Percentiles rank a stretch among this genome's conserved stretches.
These are phyloP conservation scores for Sminthurinus signatus DNA, from an alignment of 1,140 invertebrate species.

Conservation along the genomic window DNA sequence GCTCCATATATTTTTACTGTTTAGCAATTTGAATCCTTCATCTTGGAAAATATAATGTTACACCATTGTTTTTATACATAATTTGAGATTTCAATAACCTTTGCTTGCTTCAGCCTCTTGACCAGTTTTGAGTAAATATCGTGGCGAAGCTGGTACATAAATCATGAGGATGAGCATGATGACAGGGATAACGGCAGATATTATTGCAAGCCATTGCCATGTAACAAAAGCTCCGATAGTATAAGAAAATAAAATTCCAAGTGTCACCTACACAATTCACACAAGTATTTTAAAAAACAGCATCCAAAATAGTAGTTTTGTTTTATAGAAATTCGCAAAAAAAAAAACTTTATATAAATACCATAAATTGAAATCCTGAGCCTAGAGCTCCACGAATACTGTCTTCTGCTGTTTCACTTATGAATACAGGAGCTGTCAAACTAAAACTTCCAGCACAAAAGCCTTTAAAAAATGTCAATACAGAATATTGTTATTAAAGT, in stretches of 20 bases:
- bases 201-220: constrained; percentile 59
- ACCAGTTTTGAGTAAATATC: constrained; percentile 58
- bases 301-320: too few relatives aligned
- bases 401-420: constrained; percentile 55
- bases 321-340: too few relatives aligned
- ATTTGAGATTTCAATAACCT: too few relatives aligned
- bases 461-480: not conserved
- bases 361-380: constrained; percentile 67
- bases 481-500: not conserved
- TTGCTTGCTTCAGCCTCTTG: constrained; percentile 50
- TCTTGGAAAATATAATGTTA: too few relatives aligned
- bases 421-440: constrained; percentile 12
- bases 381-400: constrained; percentile 68
- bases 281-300: too few relatives aligned
- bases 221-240: constrained; percentile 36
- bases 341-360: too few relatives aligned
- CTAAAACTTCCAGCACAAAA: constrained; percentile 19
- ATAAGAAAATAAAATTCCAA: constrained; percentile 65
- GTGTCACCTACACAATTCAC: too few relatives aligned
- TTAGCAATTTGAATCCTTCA: too few relatives aligned
- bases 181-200: constrained; percentile 60
- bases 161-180: constrained; percentile 59
- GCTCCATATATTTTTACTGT: too few relatives aligned
- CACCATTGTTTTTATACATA: too few relatives aligned
- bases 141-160: constrained; percentile 76